A percentile compares a stretch with the other conserved stretches of the same genome.
Evolutionary conservation across 2,888 invertebrate species (phyloP).

Genomic region (Cantharis nigra): DNA sequence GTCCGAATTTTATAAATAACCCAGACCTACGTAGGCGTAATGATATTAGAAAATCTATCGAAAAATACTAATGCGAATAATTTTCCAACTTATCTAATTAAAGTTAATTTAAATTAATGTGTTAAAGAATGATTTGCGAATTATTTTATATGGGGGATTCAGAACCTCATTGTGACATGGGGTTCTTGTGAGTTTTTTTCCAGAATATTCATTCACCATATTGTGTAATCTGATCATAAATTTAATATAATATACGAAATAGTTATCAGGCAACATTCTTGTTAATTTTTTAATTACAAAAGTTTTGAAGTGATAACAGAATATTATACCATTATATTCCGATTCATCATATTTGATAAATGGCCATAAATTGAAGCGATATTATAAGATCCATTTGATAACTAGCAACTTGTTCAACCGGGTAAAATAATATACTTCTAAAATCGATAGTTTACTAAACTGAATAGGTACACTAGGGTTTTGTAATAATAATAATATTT

Average conservation of each 20-base stretch:
- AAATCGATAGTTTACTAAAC: slow-evolving; percentile 2
- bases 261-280: not conserved
- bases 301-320: not conserved
- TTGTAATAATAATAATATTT: not conserved
- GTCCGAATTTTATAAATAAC: not conserved
- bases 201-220: too few species aligned
- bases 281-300: not conserved
- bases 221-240: not conserved
- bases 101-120: not conserved
- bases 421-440: not conserved
- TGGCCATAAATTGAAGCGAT: not conserved
- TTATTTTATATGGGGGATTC: too few species aligned
- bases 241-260: not conserved
- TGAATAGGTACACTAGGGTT: not conserved
- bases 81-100: not conserved
- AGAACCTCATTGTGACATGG: too few species aligned
- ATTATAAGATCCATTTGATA: not conserved
- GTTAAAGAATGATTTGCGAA: not conserved
- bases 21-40: not conserved
- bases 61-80: not conserved
- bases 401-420: not conserved
- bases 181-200: not conserved
- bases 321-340: not conserved
- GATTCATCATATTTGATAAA: not conserved
- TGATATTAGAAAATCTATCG: not conserved